Evolutionary conservation across 53 echinoderm and acorn worm genomes (phyloP).

Genomic region (Holothuria leucospilota): DNA sequence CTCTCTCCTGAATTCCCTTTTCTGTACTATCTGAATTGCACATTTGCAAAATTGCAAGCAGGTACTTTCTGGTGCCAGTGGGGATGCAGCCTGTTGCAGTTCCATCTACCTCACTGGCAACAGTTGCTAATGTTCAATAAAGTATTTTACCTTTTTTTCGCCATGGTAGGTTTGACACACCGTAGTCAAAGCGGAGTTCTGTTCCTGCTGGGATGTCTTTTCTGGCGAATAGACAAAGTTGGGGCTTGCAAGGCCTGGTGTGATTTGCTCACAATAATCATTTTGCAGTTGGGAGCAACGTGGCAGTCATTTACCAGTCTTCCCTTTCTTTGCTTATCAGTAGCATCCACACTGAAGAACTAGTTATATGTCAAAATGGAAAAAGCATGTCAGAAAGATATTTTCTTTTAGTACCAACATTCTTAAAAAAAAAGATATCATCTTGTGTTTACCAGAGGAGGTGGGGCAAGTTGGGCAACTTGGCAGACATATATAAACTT

Average conservation of each 20-base stretch:
- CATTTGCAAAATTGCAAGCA: too few relatives aligned
- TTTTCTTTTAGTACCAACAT: too few relatives aligned
- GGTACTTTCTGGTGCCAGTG: too few relatives aligned
- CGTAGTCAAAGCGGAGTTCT: slow-evolving; percentile 59
- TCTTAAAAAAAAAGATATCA: too few relatives aligned
- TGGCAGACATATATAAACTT: too few relatives aligned
- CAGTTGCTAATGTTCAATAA: neutral
- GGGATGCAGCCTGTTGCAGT: too few relatives aligned
- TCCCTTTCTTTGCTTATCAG: slow-evolving; percentile 24
- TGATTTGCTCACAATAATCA: slow-evolving; percentile 9
- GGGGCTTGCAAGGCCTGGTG: neutral
- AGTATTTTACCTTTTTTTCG: slow-evolving; percentile 35
- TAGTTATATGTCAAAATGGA: too few relatives aligned
- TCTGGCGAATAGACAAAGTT: slow-evolving; percentile 45
- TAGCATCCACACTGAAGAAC: slow-evolving; percentile 51
- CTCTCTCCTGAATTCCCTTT: too few relatives aligned
- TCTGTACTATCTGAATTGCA: too few relatives aligned
- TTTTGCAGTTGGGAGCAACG: slow-evolving; percentile 42
- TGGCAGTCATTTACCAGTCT: slow-evolving; percentile 49
- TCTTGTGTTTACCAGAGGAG: too few relatives aligned
- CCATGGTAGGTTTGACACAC: slow-evolving; percentile 53
- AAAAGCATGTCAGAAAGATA: too few relatives aligned
- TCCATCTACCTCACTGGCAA: neutral
- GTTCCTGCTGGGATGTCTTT: slow-evolving; percentile 18
- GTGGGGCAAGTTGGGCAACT: too few relatives aligned